Evolutionary conservation across 2,113 vertebrate species (phyloP).

Genomic region (Cyanistes caeruleus): DNA sequence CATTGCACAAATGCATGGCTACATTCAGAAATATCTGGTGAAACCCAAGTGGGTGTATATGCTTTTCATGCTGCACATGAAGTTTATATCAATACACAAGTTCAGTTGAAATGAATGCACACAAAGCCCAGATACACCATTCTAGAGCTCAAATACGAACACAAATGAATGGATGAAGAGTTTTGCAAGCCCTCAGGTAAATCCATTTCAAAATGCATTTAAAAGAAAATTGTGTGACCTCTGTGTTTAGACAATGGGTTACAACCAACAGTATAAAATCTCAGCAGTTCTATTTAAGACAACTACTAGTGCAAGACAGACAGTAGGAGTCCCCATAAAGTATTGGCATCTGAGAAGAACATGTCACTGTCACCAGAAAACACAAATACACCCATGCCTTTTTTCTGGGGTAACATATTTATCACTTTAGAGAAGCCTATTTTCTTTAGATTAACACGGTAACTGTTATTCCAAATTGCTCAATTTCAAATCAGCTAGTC

Average conservation of each 20-base stretch:
- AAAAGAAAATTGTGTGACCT: neutral
- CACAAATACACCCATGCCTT: neutral
- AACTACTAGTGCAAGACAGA: neutral
- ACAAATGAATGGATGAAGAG: neutral
- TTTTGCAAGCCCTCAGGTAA: neutral
- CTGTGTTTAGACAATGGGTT: neutral
- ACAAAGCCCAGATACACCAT: neutral
- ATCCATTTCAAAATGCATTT: neutral
- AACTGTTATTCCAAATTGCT: neutral
- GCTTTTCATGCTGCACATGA: neutral
- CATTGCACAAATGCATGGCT: neutral
- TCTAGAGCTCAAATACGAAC: neutral
- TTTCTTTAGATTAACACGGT: neutral
- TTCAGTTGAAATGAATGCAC: neutral
- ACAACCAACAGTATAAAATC: neutral
- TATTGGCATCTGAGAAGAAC: neutral
- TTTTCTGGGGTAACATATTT: neutral
- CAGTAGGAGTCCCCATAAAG: neutral
- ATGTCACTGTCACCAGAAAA: neutral
- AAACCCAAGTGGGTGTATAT: neutral
- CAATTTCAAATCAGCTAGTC: neutral
- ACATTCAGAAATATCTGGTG: neutral
- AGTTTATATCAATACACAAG: neutral
- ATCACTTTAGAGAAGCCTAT: neutral
- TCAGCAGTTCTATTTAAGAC: neutral